Evolutionary conservation across 2,797 vertebrate genomes (phyloP), one percentile per base, ranked within the genome.

Genomic region (Gobionotothen gibberifrons): DNA sequence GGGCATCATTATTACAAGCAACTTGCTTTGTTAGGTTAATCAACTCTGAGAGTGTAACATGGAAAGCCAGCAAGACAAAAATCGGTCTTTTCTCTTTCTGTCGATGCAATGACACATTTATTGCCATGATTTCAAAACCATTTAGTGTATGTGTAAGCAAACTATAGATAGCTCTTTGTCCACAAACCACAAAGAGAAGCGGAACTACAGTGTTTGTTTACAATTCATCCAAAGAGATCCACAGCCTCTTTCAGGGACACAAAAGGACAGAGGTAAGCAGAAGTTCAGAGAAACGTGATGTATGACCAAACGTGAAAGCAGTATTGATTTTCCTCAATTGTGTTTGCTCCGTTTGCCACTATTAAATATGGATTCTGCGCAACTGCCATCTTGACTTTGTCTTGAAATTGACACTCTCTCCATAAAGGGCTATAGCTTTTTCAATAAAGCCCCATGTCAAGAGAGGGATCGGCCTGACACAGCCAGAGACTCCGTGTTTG

Each of bases 331-430:
- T 90, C 72, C 84, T 90, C 90, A 85, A 89, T 93, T 92, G 92
- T 93, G 89, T 94, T 94, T 93, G 92, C 90, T 93, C 90, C 77
- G 68, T 92, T 92, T 92, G 89, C 90, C 87, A 86, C 90, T 87
- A 93, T 94, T 93, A 94, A 90, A 93, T 93, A 94, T 93, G 91
- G 93, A 94, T 94, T 90, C 84, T 54, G 80, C n/a, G 55, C 78
- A 69, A 85, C 83, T 89, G 88, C 85, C 90, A 86, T 84, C 79
- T 89, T 81, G 87, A 92, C 92, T 92, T 89, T 89, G 85, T 91
- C 87, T 86, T 87, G 86, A 91, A 93, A 93, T 89, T 90, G 93
- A 93, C 91, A 89, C 83, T 55, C 88, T 89, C 90, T 89, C 89
- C 85, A 90, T 93, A 90, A 94, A 94, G 89, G 82, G 74, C 91